These are phyloP conservation scores for Meta bourneti DNA, from an alignment of 2,888 invertebrate genomes.

Conservation along the genomic window DNA sequence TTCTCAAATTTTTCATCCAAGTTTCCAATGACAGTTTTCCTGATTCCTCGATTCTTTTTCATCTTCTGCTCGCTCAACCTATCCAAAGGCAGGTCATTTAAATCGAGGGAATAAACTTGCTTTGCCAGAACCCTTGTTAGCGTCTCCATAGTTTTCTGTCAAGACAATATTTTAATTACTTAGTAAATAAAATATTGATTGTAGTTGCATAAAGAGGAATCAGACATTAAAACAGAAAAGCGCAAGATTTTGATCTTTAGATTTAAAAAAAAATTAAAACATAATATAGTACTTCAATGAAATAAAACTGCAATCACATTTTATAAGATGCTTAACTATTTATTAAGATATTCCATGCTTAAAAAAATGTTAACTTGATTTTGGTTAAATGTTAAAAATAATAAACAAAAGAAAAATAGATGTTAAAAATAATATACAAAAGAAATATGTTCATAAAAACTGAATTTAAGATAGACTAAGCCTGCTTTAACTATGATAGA, in stretches of 20 bases:
- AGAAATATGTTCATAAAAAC: too few species aligned
- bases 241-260: background rate
- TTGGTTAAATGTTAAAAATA: too few species aligned
- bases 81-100: constrained; percentile 91
- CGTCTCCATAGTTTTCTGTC: constrained; percentile 96
- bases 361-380: too few species aligned
- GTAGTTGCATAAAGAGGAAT: background rate
- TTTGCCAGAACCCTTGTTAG: constrained; percentile 95
- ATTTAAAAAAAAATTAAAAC: background rate
- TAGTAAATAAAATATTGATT: background rate
- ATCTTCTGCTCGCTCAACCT: constrained; percentile 89
- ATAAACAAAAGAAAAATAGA: too few species aligned
- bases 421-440: too few species aligned
- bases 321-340: too few species aligned
- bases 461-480: too few species aligned
- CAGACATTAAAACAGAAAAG: background rate
- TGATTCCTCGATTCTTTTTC: constrained; percentile 84
- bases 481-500: too few species aligned
- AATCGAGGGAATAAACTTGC: constrained; percentile 95
- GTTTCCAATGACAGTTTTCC: constrained; percentile 56
- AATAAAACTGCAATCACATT: background rate
- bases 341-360: too few species aligned
- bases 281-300: background rate
- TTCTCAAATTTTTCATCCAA: constrained; percentile 70
- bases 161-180: background rate